These are phyloP conservation scores for Chiloscyllium punctatum DNA, from an alignment of 2,797 vertebrate genomes.

Conservation along the genomic window DNA sequence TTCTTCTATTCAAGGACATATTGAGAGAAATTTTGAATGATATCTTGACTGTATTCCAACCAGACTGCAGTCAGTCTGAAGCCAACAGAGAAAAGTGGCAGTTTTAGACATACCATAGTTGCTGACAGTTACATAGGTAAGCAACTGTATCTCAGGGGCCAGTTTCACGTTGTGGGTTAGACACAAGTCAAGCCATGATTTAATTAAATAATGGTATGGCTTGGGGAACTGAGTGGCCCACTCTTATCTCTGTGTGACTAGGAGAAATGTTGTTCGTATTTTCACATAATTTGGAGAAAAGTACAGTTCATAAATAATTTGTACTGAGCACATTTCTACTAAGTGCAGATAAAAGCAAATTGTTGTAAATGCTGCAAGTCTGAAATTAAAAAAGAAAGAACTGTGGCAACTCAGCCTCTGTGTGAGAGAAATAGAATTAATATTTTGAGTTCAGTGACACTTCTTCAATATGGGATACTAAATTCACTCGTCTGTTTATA, in stretches of 20 bases:
- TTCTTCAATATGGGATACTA: no score
- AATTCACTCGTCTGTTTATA: not conserved
- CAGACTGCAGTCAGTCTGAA: not conserved
- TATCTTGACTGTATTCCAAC: not conserved
- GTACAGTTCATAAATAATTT: not conserved
- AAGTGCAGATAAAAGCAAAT: no score
- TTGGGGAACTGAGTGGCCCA: not conserved
- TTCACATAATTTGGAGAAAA: not conserved
- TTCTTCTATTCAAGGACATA: not conserved
- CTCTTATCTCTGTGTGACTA: not conserved
- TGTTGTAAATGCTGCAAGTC: no score
- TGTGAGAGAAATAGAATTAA: no score
- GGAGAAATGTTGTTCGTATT: not conserved
- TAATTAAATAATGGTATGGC: not conserved
- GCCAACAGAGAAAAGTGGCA: conserved; percentile 4
- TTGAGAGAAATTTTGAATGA: not conserved
- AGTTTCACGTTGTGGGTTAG: not conserved
- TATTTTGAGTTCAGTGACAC: no score
- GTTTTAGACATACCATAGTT: not conserved
- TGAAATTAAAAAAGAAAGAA: no score
- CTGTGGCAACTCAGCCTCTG: no score
- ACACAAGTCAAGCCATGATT: not conserved
- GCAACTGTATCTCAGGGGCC: not conserved
- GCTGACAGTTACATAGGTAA: not conserved
- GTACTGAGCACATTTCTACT: no score